These are phyloP conservation scores for Numenius phaeopus DNA, from an alignment of 2,797 vertebrate genomes.

Conservation along the genomic window DNA sequence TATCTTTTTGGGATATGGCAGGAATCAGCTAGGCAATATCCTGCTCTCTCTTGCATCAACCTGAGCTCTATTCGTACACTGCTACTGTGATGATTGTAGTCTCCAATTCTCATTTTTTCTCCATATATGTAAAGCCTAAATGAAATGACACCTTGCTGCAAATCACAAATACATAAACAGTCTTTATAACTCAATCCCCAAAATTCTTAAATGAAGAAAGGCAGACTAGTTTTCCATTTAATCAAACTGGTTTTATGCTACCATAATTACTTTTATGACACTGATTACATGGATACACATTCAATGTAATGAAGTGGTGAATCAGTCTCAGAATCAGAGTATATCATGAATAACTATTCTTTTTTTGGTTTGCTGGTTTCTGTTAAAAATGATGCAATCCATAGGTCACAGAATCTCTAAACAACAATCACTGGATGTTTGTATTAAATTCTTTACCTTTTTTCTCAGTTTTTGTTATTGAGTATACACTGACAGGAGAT, in stretches of 20 bases:
- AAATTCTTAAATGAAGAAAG: not conserved
- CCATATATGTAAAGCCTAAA: not conserved
- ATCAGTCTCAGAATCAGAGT: not conserved
- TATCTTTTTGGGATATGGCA: not conserved
- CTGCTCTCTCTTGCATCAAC: not conserved
- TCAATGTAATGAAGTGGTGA: not conserved
- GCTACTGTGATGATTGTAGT: not conserved
- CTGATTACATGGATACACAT: not conserved
- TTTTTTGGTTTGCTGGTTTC: not conserved
- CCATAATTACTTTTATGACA: not conserved
- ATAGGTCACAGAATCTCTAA: not conserved
- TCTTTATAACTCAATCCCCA: not conserved
- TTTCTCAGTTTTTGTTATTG: not conserved
- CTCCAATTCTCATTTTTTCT: not conserved
- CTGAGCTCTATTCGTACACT: not conserved
- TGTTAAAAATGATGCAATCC: not conserved
- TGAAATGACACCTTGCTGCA: not conserved
- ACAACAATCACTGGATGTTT: not conserved
- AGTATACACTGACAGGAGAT: not conserved
- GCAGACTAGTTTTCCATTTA: not conserved
- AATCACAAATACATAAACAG: not conserved
- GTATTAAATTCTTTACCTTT: not conserved
- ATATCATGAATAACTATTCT: not conserved
- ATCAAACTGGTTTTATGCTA: not conserved
- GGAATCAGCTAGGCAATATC: slow-evolving; percentile 9